Conservation (phyloP, 2,113 vertebrate species). For the Hyla sarda region DNA sequence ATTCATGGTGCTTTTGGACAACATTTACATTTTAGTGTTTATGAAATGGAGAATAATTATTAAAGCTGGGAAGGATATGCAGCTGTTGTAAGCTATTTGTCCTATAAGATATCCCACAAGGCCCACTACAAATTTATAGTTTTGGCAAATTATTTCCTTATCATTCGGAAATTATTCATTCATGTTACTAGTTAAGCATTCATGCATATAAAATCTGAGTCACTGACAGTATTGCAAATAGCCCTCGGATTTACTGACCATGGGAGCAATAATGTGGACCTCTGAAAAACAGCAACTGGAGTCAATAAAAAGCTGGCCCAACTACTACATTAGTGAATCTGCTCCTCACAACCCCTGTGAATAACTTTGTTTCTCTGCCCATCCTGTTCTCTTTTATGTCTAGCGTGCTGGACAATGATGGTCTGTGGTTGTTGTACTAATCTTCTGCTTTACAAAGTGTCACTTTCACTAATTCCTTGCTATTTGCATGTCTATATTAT, state of each 20-base stretch:
- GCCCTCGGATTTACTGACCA: constrained; percentile 73
- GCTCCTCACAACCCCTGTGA: constrained; percentile 62
- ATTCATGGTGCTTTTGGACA: constrained; percentile 73
- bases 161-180: constrained; percentile 85
- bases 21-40: constrained; percentile 78
- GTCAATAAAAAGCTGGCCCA: constrained; percentile 78
- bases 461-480: background rate
- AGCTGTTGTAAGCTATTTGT: constrained; percentile 83
- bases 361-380: constrained; percentile 20
- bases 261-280: constrained; percentile 71
- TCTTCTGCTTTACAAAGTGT: background rate
- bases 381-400: constrained; percentile 44
- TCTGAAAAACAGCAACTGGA: constrained; percentile 76
- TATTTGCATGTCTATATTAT: background rate
- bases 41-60: constrained; percentile 85
- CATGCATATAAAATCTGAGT: constrained; percentile 81
- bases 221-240: constrained; percentile 79
- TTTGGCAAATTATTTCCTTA: constrained; percentile 89
- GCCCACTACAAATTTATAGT: constrained; percentile 82
- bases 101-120: constrained; percentile 82
- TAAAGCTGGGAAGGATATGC: constrained; percentile 80
- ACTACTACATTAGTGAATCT: constrained; percentile 64
- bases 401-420: constrained; percentile 36
- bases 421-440: background rate
- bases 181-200: constrained; percentile 83